phyloP scores from a whole-genome alignment of 2,888 invertebrate species.

The Ornithoptera priamus region DNA sequence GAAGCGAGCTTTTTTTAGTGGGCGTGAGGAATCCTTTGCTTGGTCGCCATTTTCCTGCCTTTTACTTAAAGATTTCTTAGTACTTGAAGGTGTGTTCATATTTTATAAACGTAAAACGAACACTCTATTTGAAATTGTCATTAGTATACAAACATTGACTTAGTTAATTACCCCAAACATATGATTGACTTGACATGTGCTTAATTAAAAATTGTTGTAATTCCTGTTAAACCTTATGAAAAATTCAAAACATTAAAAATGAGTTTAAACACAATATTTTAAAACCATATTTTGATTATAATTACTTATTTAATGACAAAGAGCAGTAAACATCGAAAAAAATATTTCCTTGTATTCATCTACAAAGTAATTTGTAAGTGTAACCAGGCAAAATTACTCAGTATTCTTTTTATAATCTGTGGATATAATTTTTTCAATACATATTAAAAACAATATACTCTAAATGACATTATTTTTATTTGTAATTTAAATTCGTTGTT shows the following conservation, averaged over 20 bases:
- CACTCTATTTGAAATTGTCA: conserved; percentile 45
- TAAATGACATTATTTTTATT: background rate
- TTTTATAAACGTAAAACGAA: conserved; percentile 41
- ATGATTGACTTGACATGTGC: conserved; percentile 72
- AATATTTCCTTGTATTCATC: conserved; percentile 5
- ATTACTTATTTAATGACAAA: background rate
- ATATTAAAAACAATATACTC: background rate
- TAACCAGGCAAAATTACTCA: conserved; percentile 6
- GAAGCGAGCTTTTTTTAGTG: conserved; percentile 83
- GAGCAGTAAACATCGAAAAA: background rate
- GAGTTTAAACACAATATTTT: background rate
- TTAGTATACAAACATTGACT: conserved; percentile 78
- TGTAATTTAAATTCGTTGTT: too few species aligned
- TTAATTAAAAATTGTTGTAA: conserved; percentile 42
- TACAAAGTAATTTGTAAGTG: conserved; percentile 7
- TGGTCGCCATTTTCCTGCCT: conserved; percentile 77
- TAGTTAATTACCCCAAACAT: conserved; percentile 70
- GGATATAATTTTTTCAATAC: background rate
- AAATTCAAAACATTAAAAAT: background rate
- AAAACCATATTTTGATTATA: background rate
- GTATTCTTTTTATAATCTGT: conserved; percentile 11
- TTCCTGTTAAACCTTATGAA: background rate
- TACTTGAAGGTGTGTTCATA: conserved; percentile 62
- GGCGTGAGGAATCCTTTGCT: conserved; percentile 75
- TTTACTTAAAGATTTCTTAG: conserved; percentile 73